Evolutionary conservation across 2,113 vertebrate genomes (phyloP).

Genomic region (Nyctibius bracteatus): DNA sequence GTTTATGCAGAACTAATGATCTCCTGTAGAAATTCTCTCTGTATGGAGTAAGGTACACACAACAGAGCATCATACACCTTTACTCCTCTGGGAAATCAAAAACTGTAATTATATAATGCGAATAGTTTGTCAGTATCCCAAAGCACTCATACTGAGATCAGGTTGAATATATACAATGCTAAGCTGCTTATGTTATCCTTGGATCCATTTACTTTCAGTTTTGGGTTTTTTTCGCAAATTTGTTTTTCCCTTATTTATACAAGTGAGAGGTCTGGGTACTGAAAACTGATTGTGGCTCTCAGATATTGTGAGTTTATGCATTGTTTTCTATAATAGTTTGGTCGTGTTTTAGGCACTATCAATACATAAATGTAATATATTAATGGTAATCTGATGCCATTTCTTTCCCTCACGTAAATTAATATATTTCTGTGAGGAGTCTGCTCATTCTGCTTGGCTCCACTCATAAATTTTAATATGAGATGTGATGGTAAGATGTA

Average conservation of each 20-base stretch:
- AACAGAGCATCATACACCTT: neutral
- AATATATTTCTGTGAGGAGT: neutral
- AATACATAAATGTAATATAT: neutral
- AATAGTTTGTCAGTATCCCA: neutral
- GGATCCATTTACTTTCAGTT: neutral
- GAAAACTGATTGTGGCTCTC: neutral
- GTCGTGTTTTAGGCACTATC: neutral
- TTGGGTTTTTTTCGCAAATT: neutral
- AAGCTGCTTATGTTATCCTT: neutral
- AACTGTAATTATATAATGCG: neutral
- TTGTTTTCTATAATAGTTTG: neutral
- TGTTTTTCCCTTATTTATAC: neutral
- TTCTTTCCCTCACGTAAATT: neutral
- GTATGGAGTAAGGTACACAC: neutral
- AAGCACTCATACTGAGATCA: neutral
- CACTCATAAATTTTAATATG: neutral
- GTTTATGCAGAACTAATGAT: slow-evolving; percentile 15
- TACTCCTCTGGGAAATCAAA: neutral
- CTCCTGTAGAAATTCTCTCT: neutral
- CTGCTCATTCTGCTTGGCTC: neutral
- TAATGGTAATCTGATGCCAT: neutral
- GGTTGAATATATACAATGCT: neutral
- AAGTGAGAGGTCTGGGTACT: neutral
- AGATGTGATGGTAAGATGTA: neutral
- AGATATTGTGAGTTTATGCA: neutral